phyloP scores from a whole-genome alignment of 64 coral and sea anemone genomes.

The Porites australiensis region DNA sequence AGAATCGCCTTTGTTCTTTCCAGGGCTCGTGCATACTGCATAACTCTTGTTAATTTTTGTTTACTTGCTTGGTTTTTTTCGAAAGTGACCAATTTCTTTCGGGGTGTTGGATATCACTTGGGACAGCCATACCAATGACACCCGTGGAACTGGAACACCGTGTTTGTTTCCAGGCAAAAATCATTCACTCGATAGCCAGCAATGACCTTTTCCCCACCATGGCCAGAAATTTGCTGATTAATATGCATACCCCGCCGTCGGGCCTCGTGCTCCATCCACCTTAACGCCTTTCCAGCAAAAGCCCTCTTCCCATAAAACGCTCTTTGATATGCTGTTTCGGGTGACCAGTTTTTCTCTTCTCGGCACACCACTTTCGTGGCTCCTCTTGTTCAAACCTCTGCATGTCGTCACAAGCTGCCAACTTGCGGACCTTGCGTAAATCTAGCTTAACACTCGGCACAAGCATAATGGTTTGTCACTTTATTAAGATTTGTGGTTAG shows the following conservation, averaged over 20 bases:
- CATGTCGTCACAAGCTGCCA: neutral
- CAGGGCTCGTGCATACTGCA: neutral
- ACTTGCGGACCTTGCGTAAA: conserved; percentile 14
- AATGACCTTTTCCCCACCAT: neutral
- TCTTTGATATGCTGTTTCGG: neutral
- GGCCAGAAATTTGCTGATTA: neutral
- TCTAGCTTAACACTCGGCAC: neutral
- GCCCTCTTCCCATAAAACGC: neutral
- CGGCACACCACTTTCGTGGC: neutral
- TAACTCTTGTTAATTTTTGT: neutral
- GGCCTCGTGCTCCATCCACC: conserved; percentile 25
- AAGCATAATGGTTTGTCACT: too few species aligned
- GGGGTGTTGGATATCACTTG: neutral
- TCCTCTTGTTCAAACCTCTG: neutral
- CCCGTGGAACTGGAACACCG: conserved; percentile 16
- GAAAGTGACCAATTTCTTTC: neutral
- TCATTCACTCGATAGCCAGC: neutral
- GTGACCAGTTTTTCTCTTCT: neutral
- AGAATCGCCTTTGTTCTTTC: neutral
- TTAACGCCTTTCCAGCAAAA: neutral
- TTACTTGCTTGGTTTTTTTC: neutral
- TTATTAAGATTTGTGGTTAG: too few species aligned
- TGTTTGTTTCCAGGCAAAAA: neutral
- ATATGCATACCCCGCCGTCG: neutral
- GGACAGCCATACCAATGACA: conserved; percentile 12